A percentile compares a stretch with the other conserved stretches of the same genome.
phyloP scores from a whole-genome alignment of 2,113 vertebrate genomes.

The Isurus oxyrinchus region DNA sequence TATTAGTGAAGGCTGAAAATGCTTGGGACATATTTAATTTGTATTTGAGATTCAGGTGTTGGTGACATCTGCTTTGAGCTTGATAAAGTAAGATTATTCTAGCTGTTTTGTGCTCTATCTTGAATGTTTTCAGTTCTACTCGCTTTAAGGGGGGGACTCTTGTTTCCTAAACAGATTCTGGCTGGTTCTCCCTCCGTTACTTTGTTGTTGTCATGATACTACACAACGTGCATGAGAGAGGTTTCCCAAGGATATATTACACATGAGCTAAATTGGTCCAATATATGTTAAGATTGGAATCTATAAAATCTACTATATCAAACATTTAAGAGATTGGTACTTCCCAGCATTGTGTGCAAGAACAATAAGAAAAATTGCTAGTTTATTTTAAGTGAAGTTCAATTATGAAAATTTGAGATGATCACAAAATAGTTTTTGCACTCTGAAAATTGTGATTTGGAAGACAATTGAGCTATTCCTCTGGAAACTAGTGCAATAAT shows the following conservation, averaged over 20 bases:
- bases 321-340: not conserved
- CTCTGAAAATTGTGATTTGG: not conserved
- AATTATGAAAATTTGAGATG: not conserved
- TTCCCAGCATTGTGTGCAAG: not conserved
- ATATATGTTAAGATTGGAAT: not conserved
- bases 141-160: not conserved
- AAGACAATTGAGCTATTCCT: not conserved
- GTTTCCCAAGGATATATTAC: not conserved
- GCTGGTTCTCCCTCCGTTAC: not conserved
- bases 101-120: not conserved
- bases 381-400: not conserved
- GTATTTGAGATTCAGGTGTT: not conserved
- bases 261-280: not conserved
- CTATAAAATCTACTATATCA: not conserved
- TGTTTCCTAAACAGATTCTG: constrained; percentile 17
- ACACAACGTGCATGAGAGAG: no score
- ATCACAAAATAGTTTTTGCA: not conserved
- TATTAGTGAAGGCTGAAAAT: not conserved
- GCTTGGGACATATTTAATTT: not conserved
- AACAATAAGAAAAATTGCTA: not conserved
- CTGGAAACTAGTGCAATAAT: not conserved
- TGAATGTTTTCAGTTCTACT: not conserved
- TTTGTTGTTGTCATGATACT: not conserved
- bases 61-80: not conserved
- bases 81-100: not conserved